Base-by-base conservation (phyloP, 1,140 invertebrate species). In the Sesamia nonagrioides region DNA sequence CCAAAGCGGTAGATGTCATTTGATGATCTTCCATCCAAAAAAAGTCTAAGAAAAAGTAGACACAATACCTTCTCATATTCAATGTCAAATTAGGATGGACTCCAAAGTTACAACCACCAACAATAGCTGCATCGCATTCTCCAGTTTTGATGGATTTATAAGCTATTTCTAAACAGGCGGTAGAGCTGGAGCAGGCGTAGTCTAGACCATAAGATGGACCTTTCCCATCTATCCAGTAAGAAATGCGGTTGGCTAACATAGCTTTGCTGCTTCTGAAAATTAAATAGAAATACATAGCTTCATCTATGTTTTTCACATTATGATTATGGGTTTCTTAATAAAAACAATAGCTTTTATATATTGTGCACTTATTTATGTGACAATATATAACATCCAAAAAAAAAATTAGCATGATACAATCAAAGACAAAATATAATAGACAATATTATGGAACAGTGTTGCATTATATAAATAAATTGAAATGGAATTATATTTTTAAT, bases 151-250 rank as follows among this genome's bases (percentile, higher is more conserved):
- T 97, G 1, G 96, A 96, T 78, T 95, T 95, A 79, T 98, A 97
- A 6, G 98, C 98, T 81, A 98, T 96, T 86, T 98, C 97, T n/a
- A 99, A 86, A 0, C 98, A 98, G 81, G 97, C 96, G 78, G 98
- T 95, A 79, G 98, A 98, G 21, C 98, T 98, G n/a, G 98, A 98
- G 92, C 98, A 99, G 13, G 98, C 98, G 11, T 98, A 97, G 89
- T 99, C 98, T 2, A 98, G 95, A 2, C 60, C 1, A 6, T 69
- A 81, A 0, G 86, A 87, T 1, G 86, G 86, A 2, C 86, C 86
- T 56, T 80, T 87, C 0, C 78, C 71, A 63, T 87, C 84, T 15
- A 87, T 48, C 79, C 80, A 82, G 56, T 86, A 84, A 3, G 86
- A 87, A 11, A 87, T 83, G 4, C 86, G 81, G 21, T 87, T 87